Base-by-base conservation (phyloP, 2,888 invertebrate species). In the Gortyna flavago region DNA sequence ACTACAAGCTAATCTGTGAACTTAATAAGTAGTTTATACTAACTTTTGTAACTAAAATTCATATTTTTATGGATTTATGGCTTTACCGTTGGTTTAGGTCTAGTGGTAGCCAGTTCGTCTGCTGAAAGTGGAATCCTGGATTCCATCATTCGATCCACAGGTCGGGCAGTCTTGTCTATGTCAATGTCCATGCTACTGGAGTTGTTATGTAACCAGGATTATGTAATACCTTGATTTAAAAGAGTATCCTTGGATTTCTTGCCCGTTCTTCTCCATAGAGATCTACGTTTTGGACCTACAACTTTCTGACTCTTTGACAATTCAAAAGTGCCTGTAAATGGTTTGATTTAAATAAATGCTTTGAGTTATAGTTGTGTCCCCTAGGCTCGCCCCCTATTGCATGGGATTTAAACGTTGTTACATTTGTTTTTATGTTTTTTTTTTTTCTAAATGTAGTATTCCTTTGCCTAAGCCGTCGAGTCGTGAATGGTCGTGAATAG, bases 1-100 rank as follows among this genome's bases (percentile, higher is more conserved):
- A 65, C 51, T 75, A 59, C 35, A 61, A 61, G 44, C 35, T 79
- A 78, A 78, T 79, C 70, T 70, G 44, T 35, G n/a, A 62, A 77
- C n/a, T 18, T 2, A 51, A 8, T 29, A 62, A 78, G 29, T 68
- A 66, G 38, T 59, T 77, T 62, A 54, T 51, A 29, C 54, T 77
- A 13, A 68, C 41, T 32, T 77, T 61, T 0, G 29, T 59, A 11
- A 38, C 51, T 51, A 51, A 75, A 65, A 75, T 8, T 32, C 16
- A 18, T 72, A 72, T 38, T 35, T 61, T 72, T 35, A 25, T 13
- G 21, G 21, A 54, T 54, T 54, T 44, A 44, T 21, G 21, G 9
- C 6, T 65, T 38, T 41, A 18, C 11, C 11, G 6, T 21, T 21
- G 21, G 21, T 51, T 21, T 21, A 51, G 48, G 48, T 51, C 16